These are phyloP conservation scores for Drosophila lacicola DNA, from an alignment of 2,888 invertebrate genomes.

Conservation along the genomic window DNA sequence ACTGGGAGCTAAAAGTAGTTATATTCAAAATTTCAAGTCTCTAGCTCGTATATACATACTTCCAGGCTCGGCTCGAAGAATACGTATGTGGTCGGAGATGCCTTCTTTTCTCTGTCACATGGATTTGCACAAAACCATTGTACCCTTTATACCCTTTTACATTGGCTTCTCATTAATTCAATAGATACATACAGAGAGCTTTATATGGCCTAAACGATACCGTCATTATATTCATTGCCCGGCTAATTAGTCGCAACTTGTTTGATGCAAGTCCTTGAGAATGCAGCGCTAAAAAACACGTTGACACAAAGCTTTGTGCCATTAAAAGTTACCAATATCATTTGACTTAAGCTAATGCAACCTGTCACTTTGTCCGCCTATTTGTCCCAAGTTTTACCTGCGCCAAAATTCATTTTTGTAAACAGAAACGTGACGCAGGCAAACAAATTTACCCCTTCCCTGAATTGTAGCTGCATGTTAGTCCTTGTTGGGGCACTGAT, in stretches of 20 bases:
- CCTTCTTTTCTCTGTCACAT: no score
- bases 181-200: background rate
- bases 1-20: no score
- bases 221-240: background rate
- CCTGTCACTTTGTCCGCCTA: constrained; percentile 17
- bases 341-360: constrained; percentile 38
- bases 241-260: constrained; percentile 20
- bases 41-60: no score
- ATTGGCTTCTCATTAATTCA: no score
- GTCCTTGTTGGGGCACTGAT: background rate
- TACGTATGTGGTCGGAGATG: no score
- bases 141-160: no score
- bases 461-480: constrained; percentile 6
- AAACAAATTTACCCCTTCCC: background rate
- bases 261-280: constrained; percentile 9
- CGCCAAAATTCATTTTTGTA: constrained; percentile 26
- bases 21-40: no score
- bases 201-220: no score
- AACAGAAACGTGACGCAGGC: constrained; percentile 15
- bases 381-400: constrained; percentile 9
- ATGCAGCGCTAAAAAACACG: constrained; percentile 7
- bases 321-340: constrained; percentile 37
- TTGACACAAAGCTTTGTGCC: constrained; percentile 20
- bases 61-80: no score
- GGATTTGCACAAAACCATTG: no score